A percentile compares a stretch with the other conserved stretches of the same genome.
phyloP scores from a whole-genome alignment of 2,888 invertebrate species.

The Baronia brevicornis region DNA sequence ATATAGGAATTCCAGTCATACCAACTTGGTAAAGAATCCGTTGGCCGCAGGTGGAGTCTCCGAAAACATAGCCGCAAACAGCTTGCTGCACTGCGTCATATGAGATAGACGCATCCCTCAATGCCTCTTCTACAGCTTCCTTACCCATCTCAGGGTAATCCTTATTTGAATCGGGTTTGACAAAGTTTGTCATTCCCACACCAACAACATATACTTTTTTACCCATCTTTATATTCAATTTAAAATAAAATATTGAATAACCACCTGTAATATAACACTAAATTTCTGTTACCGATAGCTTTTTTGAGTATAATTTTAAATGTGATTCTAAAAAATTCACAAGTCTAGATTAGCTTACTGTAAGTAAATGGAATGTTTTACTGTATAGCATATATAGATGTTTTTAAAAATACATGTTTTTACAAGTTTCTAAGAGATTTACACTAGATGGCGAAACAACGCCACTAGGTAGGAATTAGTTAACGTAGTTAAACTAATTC shows the following conservation, averaged over 20 bases:
- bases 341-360: too few species aligned
- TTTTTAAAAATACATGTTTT: too few species aligned
- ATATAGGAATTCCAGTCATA: slow-evolving; percentile 96
- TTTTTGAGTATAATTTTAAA: not conserved
- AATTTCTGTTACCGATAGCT: too few species aligned
- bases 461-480: too few species aligned
- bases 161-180: slow-evolving; percentile 91
- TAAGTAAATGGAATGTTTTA: too few species aligned
- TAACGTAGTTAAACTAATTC: too few species aligned
- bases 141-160: slow-evolving; percentile 97
- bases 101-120: slow-evolving; percentile 86
- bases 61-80: slow-evolving; percentile 94
- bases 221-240: slow-evolving; percentile 52
- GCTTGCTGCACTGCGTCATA: slow-evolving; percentile 91
- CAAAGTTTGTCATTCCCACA: slow-evolving; percentile 99
- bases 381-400: too few species aligned
- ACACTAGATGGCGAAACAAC: too few species aligned
- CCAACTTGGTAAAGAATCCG: slow-evolving; percentile 95
- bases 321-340: too few species aligned
- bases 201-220: slow-evolving; percentile 91
- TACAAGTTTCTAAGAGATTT: too few species aligned
- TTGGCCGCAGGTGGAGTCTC: slow-evolving; percentile 97
- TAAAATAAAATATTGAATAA: slow-evolving; percentile 60
- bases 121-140: slow-evolving; percentile 92
- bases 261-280: too few species aligned